Evolutionary conservation across 2,113 vertebrate genomes (phyloP).

Genomic region (Malurus melanocephalus): DNA sequence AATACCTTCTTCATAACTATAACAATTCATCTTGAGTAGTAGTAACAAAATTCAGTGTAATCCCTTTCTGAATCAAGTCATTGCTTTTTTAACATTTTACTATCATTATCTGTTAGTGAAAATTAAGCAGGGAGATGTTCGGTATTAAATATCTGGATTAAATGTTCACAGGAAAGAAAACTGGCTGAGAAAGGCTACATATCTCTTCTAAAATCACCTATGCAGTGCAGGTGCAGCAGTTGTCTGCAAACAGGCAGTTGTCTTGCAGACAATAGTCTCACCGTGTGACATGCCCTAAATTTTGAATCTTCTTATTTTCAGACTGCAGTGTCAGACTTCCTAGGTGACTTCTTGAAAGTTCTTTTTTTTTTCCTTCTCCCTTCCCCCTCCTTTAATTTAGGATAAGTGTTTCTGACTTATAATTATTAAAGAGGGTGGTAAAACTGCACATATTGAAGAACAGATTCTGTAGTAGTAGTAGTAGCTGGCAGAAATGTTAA

Average conservation of each 20-base stretch:
- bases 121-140: background rate
- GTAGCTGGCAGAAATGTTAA: conserved; percentile 82
- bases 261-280: background rate
- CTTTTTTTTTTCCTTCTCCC: background rate
- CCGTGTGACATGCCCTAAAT: background rate
- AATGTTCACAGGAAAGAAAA: background rate
- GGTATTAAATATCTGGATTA: background rate
- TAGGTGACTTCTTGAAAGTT: conserved; percentile 10
- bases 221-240: background rate
- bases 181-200: background rate
- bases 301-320: conserved; percentile 30
- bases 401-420: conserved; percentile 22
- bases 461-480: conserved; percentile 78
- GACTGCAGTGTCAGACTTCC: background rate
- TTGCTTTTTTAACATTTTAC: background rate
- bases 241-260: background rate
- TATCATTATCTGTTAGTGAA: background rate
- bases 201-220: background rate
- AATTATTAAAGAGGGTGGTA: conserved; percentile 67
- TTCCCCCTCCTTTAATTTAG: background rate
- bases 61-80: background rate
- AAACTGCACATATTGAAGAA: conserved; percentile 79
- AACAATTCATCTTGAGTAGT: background rate
- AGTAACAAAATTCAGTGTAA: background rate
- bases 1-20: background rate